phyloP scores from a whole-genome alignment of 2,797 vertebrate genomes.

The Acridotheres tristis region DNA sequence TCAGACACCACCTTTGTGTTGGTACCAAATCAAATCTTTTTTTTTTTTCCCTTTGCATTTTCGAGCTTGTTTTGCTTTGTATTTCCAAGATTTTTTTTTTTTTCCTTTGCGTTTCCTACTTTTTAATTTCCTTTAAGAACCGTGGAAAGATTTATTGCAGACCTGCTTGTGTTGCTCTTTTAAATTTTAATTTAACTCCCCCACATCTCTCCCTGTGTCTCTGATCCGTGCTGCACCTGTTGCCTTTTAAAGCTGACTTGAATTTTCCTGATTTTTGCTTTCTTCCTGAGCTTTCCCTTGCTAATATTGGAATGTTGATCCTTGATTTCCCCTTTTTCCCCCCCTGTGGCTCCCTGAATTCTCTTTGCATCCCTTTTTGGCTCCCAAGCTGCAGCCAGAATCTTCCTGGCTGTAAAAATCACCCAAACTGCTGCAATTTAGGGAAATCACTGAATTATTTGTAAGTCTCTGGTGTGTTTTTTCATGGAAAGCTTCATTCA shows the following conservation, averaged over 20 bases:
- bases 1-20: neutral
- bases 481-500: neutral
- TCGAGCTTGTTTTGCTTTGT: neutral
- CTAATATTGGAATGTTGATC: neutral
- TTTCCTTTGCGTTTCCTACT: neutral
- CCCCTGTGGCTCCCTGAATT: neutral
- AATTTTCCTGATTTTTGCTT: neutral
- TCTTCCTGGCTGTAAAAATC: neutral
- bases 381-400: neutral
- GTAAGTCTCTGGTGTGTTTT: slow-evolving; percentile 8
- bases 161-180: neutral
- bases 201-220: neutral
- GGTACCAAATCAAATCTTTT: neutral
- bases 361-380: neutral
- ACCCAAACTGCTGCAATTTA: neutral
- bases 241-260: neutral
- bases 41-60: neutral
- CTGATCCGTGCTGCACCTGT: neutral
- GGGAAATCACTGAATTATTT: neutral
- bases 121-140: neutral
- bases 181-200: neutral
- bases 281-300: neutral
- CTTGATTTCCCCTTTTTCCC: neutral
- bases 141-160: neutral
- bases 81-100: neutral